phyloP scores from a whole-genome alignment of 2,113 vertebrate genomes.

The Lasiurus borealis region DNA sequence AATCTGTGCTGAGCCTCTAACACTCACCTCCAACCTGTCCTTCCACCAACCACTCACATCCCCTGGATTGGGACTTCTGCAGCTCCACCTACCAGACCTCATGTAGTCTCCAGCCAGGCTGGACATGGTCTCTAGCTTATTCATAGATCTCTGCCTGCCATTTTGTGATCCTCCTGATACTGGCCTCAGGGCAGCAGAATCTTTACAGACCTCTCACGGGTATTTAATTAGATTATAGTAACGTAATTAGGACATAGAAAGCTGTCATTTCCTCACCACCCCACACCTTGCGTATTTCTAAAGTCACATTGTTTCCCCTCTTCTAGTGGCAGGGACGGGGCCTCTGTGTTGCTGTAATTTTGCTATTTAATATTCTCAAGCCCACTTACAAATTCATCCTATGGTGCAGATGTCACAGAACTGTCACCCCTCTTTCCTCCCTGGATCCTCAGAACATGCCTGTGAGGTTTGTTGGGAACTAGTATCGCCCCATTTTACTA shows the following conservation, averaged over 20 bases:
- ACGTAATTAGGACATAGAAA: background rate
- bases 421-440: background rate
- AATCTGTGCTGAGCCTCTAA: background rate
- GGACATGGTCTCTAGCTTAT: background rate
- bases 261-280: background rate
- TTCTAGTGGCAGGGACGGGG: background rate
- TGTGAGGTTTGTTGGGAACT: background rate
- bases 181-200: background rate
- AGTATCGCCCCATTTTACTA: background rate
- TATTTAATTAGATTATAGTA: conserved; percentile 11
- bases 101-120: background rate
- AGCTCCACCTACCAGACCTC: background rate
- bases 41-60: background rate
- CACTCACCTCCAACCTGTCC: background rate
- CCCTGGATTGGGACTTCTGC: background rate
- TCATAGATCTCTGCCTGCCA: background rate
- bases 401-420: background rate
- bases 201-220: background rate
- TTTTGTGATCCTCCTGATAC: background rate
- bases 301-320: background rate
- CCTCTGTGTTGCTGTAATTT: background rate
- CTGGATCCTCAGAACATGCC: background rate
- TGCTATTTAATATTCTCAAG: background rate
- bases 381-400: background rate
- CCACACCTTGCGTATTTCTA: background rate